Evolutionary conservation across 2,113 vertebrate genomes (phyloP).

Genomic region (Calidris pugnax): DNA sequence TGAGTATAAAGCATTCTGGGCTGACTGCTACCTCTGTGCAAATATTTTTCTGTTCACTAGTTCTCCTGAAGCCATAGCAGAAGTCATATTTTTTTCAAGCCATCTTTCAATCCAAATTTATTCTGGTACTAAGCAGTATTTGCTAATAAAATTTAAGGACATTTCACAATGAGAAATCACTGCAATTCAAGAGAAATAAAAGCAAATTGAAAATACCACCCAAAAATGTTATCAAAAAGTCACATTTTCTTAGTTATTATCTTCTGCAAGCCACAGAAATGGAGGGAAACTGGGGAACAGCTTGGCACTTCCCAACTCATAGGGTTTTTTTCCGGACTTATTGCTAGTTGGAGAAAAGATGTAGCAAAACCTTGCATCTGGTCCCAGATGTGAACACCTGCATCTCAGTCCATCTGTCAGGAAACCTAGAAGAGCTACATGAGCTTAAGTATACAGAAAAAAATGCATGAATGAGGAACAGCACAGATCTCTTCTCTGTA

Average conservation of each 20-base stretch:
- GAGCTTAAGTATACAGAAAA: neutral
- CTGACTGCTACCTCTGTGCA: neutral
- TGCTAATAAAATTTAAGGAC: neutral
- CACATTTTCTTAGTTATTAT: neutral
- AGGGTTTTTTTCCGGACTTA: accelerated
- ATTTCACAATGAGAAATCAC: neutral
- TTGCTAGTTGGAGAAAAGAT: neutral
- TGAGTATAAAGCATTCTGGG: neutral
- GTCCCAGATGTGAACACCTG: neutral
- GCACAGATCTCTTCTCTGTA: neutral
- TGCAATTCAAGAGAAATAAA: neutral
- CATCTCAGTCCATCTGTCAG: neutral
- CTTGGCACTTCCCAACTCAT: neutral
- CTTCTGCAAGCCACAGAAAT: neutral
- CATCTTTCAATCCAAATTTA: neutral
- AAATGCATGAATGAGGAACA: neutral
- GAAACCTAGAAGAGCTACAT: neutral
- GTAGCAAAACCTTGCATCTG: neutral
- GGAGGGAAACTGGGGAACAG: neutral
- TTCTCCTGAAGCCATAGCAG: neutral
- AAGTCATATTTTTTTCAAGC: neutral
- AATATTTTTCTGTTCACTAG: neutral
- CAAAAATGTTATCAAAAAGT: neutral
- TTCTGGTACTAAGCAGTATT: neutral
- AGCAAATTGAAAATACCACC: neutral